These are phyloP conservation scores for Chrysolina haemoptera DNA, from an alignment of 2,888 invertebrate species.

Conservation along the genomic window DNA sequence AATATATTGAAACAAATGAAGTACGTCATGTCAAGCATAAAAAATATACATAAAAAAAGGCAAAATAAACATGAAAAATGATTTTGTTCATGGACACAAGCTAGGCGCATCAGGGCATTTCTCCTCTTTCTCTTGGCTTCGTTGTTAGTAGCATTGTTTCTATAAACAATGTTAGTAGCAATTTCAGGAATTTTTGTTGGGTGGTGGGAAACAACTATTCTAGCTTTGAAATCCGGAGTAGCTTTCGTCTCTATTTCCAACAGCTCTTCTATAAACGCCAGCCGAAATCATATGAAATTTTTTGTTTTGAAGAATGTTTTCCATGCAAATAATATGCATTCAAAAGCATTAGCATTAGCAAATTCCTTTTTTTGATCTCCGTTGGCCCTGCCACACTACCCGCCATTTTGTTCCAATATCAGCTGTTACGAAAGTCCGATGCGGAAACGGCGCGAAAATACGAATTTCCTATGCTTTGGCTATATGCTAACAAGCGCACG, in stretches of 20 bases:
- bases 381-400: conserved; percentile 26
- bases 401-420: conserved; percentile 30
- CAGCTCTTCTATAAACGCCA: conserved; percentile 15
- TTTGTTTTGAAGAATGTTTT: conserved; percentile 22
- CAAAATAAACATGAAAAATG: conserved; percentile 29
- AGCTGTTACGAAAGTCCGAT: conserved; percentile 25
- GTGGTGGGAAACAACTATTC: conserved; percentile 23
- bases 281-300: conserved; percentile 31
- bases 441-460: conserved; percentile 27
- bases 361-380: conserved; percentile 9
- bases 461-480: conserved; percentile 22
- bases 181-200: conserved; percentile 30
- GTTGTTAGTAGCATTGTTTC: no score
- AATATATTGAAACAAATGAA: no score
- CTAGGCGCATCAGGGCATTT: conserved; percentile 34
- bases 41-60: conserved; percentile 25
- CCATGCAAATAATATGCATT: conserved; percentile 41
- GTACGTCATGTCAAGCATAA: neutral
- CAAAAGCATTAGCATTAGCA: conserved; percentile 23
- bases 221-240: conserved; percentile 15
- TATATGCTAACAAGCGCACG: conserved; percentile 16
- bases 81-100: conserved; percentile 27
- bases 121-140: conserved; percentile 35
- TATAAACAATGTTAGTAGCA: conserved; percentile 28
- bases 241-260: conserved; percentile 21